These are phyloP conservation scores for Deroptyus accipitrinus DNA, from an alignment of 2,113 vertebrate genomes.

Conservation along the genomic window DNA sequence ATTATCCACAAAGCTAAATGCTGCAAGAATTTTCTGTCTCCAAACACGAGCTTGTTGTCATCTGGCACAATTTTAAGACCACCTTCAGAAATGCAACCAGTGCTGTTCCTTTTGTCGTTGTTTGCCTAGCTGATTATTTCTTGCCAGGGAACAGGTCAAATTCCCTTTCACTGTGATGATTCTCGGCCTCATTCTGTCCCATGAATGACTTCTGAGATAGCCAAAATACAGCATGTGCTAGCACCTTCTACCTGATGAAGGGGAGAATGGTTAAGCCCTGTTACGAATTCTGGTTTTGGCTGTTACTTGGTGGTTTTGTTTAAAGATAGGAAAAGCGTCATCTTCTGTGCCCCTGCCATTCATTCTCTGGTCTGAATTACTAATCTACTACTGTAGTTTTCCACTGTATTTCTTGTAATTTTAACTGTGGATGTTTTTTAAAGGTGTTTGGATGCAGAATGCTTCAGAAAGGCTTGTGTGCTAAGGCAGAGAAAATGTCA, in stretches of 20 bases:
- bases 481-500: constrained; percentile 34
- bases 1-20: neutral
- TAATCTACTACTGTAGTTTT: neutral
- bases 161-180: neutral
- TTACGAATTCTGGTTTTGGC: neutral
- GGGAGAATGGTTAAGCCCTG: neutral
- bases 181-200: neutral
- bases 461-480: neutral
- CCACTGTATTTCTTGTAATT: constrained; percentile 34
- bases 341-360: neutral
- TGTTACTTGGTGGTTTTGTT: neutral
- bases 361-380: neutral
- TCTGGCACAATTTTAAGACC: neutral
- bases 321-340: neutral
- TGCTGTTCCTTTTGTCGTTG: neutral
- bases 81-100: neutral
- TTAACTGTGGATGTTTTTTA: constrained; percentile 22
- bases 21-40: neutral
- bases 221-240: neutral
- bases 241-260: neutral
- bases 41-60: neutral
- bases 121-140: neutral
- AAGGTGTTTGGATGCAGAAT: constrained; percentile 27
- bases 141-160: neutral
- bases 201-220: neutral